Percentiles rank a stretch among this genome's conserved stretches.
phyloP scores from a whole-genome alignment of 2,888 invertebrate species.

The Aleiodes alternator region DNA sequence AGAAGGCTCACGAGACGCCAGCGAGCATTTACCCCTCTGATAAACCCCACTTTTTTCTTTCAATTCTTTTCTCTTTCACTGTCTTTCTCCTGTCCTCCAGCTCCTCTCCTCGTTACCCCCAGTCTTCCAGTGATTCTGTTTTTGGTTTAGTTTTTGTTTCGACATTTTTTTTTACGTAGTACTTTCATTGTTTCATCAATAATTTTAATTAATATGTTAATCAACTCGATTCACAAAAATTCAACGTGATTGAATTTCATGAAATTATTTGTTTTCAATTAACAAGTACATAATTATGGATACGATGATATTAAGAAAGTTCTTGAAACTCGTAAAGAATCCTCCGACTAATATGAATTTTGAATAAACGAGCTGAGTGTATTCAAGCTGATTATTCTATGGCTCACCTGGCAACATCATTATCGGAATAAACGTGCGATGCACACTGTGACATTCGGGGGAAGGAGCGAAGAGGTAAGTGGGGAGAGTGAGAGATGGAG shows the following conservation, averaged over 20 bases:
- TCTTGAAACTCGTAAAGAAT: neutral
- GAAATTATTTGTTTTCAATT: no score
- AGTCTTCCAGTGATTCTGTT: conserved; percentile 52
- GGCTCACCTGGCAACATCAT: conserved; percentile 60
- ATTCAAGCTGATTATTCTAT: conserved; percentile 15
- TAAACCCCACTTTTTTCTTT: conserved; percentile 36
- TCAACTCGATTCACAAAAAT: no score
- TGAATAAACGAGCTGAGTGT: neutral
- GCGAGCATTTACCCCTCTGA: conserved; percentile 49
- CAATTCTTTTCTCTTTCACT: conserved; percentile 56
- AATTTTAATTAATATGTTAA: no score
- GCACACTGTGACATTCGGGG: conserved; percentile 49
- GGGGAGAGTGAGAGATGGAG: neutral
- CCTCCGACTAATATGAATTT: neutral
- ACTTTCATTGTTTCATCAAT: no score
- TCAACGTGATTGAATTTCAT: no score
- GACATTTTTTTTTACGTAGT: no score
- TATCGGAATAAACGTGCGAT: conserved; percentile 56
- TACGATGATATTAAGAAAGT: neutral
- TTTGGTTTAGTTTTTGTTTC: neutral
- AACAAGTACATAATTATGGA: no score
- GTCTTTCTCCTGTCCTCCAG: conserved; percentile 41
- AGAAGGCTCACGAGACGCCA: conserved; percentile 29
- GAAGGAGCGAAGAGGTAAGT: conserved; percentile 52
- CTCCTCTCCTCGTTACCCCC: conserved; percentile 44